Evolutionary conservation across 2,888 invertebrate genomes (phyloP).

Genomic region (Dryococelus australis): DNA sequence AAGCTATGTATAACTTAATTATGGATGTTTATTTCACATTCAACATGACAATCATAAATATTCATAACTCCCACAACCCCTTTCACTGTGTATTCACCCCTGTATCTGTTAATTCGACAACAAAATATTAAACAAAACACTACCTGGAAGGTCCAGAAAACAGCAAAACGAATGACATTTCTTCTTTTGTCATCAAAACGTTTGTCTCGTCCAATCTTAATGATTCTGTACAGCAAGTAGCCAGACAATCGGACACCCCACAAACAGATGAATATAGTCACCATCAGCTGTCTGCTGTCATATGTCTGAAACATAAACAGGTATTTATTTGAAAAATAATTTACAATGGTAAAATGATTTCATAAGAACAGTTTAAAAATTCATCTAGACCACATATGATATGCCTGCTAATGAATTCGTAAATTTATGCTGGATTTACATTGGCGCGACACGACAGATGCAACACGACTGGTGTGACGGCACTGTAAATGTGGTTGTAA

Average conservation of each 20-base stretch:
- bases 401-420: neutral
- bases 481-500: too few species aligned
- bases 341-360: neutral
- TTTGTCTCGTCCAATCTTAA: constrained; percentile 90
- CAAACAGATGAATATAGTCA: constrained; percentile 84
- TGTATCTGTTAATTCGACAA: too few species aligned
- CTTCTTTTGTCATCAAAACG: constrained; percentile 89
- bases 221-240: constrained; percentile 87
- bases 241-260: constrained; percentile 89
- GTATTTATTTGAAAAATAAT: neutral
- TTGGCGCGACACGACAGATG: too few species aligned
- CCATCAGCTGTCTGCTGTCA: constrained; percentile 89
- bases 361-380: neutral
- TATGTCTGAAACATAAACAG: constrained; percentile 68
- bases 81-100: too few species aligned
- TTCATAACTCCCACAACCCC: too few species aligned
- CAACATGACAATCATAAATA: too few species aligned
- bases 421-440: too few species aligned
- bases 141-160: constrained; percentile 92
- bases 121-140: constrained; percentile 41
- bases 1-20: too few species aligned
- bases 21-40: too few species aligned
- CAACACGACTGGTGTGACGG: too few species aligned
- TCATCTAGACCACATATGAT: neutral
- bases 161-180: constrained; percentile 86